phyloP scores from a whole-genome alignment of 2,797 vertebrate species.

The Miopithecus talapoin region DNA sequence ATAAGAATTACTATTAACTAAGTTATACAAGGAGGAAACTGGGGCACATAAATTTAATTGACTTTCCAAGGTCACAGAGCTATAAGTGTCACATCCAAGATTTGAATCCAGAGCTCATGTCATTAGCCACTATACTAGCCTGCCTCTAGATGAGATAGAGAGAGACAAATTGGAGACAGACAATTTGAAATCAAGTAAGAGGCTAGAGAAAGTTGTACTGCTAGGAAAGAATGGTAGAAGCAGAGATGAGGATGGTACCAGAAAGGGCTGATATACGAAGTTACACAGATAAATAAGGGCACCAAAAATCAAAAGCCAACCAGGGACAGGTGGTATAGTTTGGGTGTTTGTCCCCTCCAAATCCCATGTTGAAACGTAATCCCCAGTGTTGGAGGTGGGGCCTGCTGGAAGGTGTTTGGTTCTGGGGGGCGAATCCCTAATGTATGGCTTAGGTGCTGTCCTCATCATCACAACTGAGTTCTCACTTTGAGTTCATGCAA shows the following conservation, averaged over 20 bases:
- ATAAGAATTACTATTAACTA: background rate
- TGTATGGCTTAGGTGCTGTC: background rate
- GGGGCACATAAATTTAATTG: background rate
- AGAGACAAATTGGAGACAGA: background rate
- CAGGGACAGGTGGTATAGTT: too few species aligned
- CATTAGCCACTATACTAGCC: background rate
- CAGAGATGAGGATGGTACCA: background rate
- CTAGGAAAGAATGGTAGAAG: background rate
- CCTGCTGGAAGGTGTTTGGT: background rate
- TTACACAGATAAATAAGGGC: background rate
- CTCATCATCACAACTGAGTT: background rate
- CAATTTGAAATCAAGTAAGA: slow-evolving; percentile 10
- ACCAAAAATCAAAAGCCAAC: background rate
- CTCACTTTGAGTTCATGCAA: background rate
- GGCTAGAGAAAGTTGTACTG: background rate
- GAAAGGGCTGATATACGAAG: background rate
- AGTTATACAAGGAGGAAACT: background rate
- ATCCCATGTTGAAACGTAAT: background rate
- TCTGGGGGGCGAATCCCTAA: background rate
- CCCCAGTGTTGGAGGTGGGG: background rate
- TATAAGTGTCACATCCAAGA: background rate
- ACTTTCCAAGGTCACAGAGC: background rate
- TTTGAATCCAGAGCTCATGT: background rate
- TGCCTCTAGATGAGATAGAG: background rate
- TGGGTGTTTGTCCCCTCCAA: background rate